phyloP scores from a whole-genome alignment of 30 jellyfish, hydroid and myxozoan species.

The Calvadosia cruxmelitensis region DNA sequence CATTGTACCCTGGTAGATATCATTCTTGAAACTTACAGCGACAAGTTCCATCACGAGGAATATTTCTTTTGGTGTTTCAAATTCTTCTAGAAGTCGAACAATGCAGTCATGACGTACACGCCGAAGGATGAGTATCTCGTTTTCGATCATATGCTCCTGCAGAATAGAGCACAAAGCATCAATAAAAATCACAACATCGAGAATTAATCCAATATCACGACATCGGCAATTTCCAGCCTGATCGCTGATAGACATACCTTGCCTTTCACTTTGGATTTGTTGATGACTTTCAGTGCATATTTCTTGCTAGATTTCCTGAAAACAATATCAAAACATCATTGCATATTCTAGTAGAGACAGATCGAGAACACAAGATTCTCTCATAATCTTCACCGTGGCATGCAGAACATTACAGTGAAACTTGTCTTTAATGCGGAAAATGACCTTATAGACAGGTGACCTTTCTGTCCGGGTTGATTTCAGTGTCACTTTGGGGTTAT shows the following conservation, averaged over 20 bases:
- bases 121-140: constrained; percentile 73
- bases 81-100: constrained; percentile 78
- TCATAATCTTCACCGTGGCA: too few species aligned
- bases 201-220: too few species aligned
- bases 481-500: too few species aligned
- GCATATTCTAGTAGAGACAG: not conserved
- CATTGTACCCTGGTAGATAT: not conserved
- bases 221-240: not conserved
- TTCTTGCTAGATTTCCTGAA: constrained; percentile 64
- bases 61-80: constrained; percentile 90
- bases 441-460: too few species aligned
- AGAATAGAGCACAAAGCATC: not conserved
- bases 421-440: too few species aligned
- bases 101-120: constrained; percentile 61
- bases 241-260: constrained; percentile 35
- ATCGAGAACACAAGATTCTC: too few species aligned
- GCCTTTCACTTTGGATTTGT: constrained; percentile 90
- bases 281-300: constrained; percentile 81
- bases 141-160: constrained; percentile 95
- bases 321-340: not conserved
- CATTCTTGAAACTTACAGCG: constrained; percentile 23
- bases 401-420: too few species aligned
- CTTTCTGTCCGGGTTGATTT: too few species aligned
- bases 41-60: constrained; percentile 93
- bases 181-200: not conserved